Evolutionary conservation across 1,140 invertebrate species (phyloP).

Genomic region (Theocolax elegans): DNA sequence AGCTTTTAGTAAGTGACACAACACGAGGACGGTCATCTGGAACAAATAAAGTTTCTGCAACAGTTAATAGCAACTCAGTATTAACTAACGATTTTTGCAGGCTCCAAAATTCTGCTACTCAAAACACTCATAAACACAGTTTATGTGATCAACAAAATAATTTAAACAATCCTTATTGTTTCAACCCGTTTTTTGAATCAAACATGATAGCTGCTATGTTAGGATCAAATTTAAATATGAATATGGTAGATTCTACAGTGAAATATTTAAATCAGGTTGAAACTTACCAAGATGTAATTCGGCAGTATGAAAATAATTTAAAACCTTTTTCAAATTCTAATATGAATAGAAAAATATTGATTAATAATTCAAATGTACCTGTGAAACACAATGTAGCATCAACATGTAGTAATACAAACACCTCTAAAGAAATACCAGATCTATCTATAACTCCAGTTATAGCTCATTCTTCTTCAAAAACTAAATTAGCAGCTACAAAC

Average conservation of each 20-base stretch:
- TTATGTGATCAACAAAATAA: too few species aligned
- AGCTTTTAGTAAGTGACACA: slow-evolving; percentile 48
- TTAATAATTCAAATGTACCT: background rate
- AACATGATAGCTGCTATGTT: slow-evolving; percentile 60
- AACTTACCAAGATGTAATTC: slow-evolving; percentile 59
- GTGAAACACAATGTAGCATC: background rate
- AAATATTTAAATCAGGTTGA: slow-evolving; percentile 61
- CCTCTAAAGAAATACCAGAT: slow-evolving; percentile 56
- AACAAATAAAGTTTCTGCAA: slow-evolving; percentile 57
- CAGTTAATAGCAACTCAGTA: slow-evolving; percentile 38
- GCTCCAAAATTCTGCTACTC: too few species aligned
- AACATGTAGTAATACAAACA: slow-evolving; percentile 33
- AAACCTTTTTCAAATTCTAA: slow-evolving; percentile 41
- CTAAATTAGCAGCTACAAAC: background rate
- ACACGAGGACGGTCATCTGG: slow-evolving; percentile 62
- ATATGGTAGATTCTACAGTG: slow-evolving; percentile 58
- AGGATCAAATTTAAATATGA: slow-evolving; percentile 53
- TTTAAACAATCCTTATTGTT: slow-evolving; percentile 57
- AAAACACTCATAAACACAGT: too few species aligned
- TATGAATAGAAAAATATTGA: background rate
- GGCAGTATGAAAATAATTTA: slow-evolving; percentile 61
- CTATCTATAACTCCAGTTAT: slow-evolving; percentile 64
- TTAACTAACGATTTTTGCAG: slow-evolving; percentile 1
- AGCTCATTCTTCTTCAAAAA: slow-evolving; percentile 32
- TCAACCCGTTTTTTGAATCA: slow-evolving; percentile 59